phyloP scores from a whole-genome alignment of 2,888 invertebrate genomes.

The Cataglyphis altisquamis region DNA sequence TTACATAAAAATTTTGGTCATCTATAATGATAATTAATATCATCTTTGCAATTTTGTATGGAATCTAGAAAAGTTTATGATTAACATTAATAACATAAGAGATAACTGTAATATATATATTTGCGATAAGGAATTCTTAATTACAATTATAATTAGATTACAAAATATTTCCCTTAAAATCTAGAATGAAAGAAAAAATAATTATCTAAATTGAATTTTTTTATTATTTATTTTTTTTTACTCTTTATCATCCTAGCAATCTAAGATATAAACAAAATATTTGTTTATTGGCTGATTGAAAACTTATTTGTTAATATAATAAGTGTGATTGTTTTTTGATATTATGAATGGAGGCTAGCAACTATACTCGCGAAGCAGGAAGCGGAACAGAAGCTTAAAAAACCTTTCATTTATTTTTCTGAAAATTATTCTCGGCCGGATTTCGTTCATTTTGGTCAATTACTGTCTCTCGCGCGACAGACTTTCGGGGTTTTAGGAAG shows the following conservation, averaged over 20 bases:
- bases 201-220: neutral
- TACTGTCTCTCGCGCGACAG: conserved; percentile 41
- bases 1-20: neutral
- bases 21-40: neutral
- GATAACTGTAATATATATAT: neutral
- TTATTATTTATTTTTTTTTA: too few relatives aligned
- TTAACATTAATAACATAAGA: neutral
- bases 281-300: neutral
- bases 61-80: neutral
- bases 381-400: conserved; percentile 1
- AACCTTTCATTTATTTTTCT: neutral
- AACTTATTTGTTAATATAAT: neutral
- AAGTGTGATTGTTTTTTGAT: neutral
- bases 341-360: neutral
- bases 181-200: neutral
- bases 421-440: neutral
- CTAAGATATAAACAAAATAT: neutral
- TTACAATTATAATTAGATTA: neutral
- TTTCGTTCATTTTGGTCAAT: conserved; percentile 36
- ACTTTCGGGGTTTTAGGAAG: conserved; percentile 58
- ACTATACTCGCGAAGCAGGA: neutral
- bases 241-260: too few relatives aligned
- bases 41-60: neutral
- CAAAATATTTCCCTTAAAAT: neutral
- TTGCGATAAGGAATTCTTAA: neutral